Percentiles rank a stretch among this genome's conserved stretches.
Conservation (phyloP, 1,140 invertebrate species). For the Zaprionus camerounensis region DNA sequence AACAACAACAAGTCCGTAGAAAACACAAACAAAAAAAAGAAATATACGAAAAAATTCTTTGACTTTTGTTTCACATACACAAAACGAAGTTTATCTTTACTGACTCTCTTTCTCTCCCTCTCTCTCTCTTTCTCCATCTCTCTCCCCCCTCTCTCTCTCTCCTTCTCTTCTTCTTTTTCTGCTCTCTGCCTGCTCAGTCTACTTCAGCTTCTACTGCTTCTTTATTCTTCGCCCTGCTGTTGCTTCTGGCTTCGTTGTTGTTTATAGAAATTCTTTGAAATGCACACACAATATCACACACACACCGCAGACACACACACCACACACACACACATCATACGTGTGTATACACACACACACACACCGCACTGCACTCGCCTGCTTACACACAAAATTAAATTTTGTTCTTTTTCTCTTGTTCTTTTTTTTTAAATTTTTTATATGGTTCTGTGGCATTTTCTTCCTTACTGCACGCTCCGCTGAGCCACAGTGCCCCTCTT, state of each 20-base stretch:
- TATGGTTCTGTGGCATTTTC: constrained; percentile 77
- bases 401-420: constrained; percentile 41
- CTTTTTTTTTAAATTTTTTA: constrained; percentile 60
- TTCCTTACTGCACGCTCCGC: constrained; percentile 69
- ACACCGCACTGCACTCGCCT: constrained; percentile 28
- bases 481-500: constrained; percentile 49
- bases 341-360: too few relatives aligned
- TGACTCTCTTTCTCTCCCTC: constrained; percentile 31
- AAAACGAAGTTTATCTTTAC: constrained; percentile 70
- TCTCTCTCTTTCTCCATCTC: not conserved
- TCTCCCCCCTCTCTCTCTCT: not conserved
- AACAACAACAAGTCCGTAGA: constrained; percentile 6
- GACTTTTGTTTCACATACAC: constrained; percentile 79
- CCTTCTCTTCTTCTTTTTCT: not conserved
- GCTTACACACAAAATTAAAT: constrained; percentile 69
- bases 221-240: constrained; percentile 4
- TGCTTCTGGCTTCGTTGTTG: constrained; percentile 39
- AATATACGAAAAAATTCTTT: constrained; percentile 63
- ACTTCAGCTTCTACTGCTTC: constrained; percentile 15
- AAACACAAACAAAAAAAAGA: constrained; percentile 16
- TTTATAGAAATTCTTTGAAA: constrained; percentile 82
- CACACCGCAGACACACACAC: constrained; percentile 1
- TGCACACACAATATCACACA: constrained; percentile 58
- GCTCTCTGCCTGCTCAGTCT: constrained; percentile 6
- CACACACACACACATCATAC: not conserved